These are phyloP conservation scores for Odocoileus hemionus DNA, from an alignment of 2,113 vertebrate species.

Conservation along the genomic window DNA sequence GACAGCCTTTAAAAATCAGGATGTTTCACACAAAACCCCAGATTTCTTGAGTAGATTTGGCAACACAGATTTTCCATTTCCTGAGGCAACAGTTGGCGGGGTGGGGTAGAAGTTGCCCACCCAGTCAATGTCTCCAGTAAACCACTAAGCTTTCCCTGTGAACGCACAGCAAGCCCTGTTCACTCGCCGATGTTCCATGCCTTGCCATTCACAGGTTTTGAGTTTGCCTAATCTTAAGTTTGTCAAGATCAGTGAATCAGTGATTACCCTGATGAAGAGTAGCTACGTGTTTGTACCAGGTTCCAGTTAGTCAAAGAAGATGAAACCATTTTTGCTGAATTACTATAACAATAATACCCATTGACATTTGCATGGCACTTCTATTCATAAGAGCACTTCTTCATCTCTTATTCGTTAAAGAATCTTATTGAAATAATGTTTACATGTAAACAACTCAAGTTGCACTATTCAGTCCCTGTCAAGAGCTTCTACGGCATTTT, in stretches of 20 bases:
- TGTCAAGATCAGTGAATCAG: accelerated
- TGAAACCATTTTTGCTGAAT: background rate
- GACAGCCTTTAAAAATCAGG: background rate
- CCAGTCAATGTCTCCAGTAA: background rate
- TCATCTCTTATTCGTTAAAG: background rate
- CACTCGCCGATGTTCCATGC: background rate
- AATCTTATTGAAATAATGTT: background rate
- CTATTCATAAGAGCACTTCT: background rate
- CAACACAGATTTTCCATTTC: background rate
- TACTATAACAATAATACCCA: background rate
- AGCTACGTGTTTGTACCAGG: background rate
- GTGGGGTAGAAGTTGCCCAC: no score
- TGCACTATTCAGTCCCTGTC: background rate
- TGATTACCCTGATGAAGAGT: background rate
- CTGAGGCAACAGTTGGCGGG: background rate
- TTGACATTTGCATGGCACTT: background rate
- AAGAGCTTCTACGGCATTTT: background rate
- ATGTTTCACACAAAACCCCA: background rate
- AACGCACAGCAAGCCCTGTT: background rate
- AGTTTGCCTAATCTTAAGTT: background rate
- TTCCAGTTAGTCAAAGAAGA: background rate
- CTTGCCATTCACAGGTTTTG: background rate
- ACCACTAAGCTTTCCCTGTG: accelerated
- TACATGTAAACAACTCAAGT: background rate
- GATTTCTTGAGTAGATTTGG: background rate